Evolutionary conservation across 2,113 vertebrate genomes (phyloP), one percentile per base, ranked within the genome.

Genomic region (Zosterops japonicus): DNA sequence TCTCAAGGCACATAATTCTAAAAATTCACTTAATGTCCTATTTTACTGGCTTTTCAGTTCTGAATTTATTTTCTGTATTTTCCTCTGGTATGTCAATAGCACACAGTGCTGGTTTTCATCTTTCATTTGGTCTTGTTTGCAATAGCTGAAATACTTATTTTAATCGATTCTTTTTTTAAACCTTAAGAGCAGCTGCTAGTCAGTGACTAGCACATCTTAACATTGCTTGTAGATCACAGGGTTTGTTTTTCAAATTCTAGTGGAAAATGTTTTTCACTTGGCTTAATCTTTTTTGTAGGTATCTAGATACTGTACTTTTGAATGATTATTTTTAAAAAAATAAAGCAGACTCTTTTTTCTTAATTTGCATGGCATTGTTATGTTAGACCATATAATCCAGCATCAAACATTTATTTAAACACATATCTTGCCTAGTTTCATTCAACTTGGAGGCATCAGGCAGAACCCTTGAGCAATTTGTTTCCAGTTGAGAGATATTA

Each of bases 131-230:
- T 93, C 77, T 87, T 78, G 89, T 91, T 87, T 93, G 68, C 76
- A 87, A 78, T 93, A 95, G 86, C 64, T 96, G 91, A 79, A 94
- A 94, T 91, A 87, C 81, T 96, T 92, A 82, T 88, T 95, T 91
- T 94, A 96, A 94, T 94, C 0, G 2, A 81, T 92, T 94, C 85
- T 83, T 89, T 93, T 94, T 96, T 94, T 84, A 94, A 95, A 89
- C 21, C 11, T 87, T 41, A 89, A 71, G 77, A 96, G 83, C 83
- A 96, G 93, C 89, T 94, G 89, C 79, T 95, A 70, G 55, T 87
- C 7, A 1, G 83, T 87, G 91, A 89, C 95, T 94, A 83, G 77
- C 91, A 95, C 89, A 71, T 95, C 76, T 83, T 83, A 90, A 61
- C 83, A 64, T 41, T 63, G 80, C 86, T 72, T 83, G 71, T 47